phyloP scores from a whole-genome alignment of 2,888 invertebrate genomes.

The Cephus runcator region DNA sequence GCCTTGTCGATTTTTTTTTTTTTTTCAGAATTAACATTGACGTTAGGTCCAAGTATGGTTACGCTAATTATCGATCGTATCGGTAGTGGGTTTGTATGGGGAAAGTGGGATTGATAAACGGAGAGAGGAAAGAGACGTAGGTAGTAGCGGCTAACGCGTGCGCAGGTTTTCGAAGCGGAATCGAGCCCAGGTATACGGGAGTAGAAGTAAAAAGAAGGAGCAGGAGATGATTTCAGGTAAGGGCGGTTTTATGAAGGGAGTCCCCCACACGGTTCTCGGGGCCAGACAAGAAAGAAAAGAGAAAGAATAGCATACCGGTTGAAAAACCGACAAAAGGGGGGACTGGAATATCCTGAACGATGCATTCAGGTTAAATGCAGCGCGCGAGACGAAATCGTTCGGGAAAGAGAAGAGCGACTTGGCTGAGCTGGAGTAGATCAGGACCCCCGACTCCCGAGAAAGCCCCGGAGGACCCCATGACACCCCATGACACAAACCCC shows the following conservation, averaged over 20 bases:
- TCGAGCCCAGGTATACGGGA: slow-evolving; percentile 36
- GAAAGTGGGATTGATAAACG: not conserved
- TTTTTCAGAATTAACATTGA: not conserved
- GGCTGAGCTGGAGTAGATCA: slow-evolving; percentile 19
- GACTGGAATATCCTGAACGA: slow-evolving; percentile 60
- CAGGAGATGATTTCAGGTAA: slow-evolving; percentile 63
- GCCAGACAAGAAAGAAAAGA: slow-evolving; percentile 27
- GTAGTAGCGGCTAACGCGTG: not conserved
- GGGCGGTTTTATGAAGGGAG: slow-evolving; percentile 55
- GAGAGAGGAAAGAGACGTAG: not conserved
- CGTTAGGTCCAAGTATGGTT: not conserved
- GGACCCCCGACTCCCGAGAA: not conserved
- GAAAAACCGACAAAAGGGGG: slow-evolving; percentile 58
- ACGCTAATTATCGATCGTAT: not conserved
- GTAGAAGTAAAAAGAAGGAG: slow-evolving; percentile 27
- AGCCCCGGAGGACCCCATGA: not conserved
- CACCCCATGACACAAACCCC: not conserved
- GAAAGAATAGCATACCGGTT: slow-evolving; percentile 59
- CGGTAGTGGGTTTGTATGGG: not conserved
- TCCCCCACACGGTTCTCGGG: slow-evolving; percentile 16
- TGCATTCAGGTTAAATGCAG: slow-evolving; percentile 62
- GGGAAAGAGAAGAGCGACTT: slow-evolving; percentile 26
- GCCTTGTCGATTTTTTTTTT: not conserved
- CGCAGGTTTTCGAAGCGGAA: slow-evolving; percentile 2
- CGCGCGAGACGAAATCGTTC: slow-evolving; percentile 32